Conservation (phyloP, 2,113 vertebrate species). For the Embiotoca jacksoni region DNA sequence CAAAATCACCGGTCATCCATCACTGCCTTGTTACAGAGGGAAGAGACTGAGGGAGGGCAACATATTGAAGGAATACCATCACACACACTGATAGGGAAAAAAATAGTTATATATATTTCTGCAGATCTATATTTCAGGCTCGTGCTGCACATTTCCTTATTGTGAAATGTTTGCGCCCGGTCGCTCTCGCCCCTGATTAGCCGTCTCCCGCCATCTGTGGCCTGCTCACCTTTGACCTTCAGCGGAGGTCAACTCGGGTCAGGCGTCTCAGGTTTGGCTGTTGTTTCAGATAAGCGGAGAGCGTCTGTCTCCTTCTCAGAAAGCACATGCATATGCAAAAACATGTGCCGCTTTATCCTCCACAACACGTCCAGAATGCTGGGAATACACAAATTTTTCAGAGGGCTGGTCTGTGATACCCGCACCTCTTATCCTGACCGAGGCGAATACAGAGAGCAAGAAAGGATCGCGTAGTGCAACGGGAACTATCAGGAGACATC, state of each 20-base stretch:
- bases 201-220: conserved; percentile 71
- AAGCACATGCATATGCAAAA: conserved; percentile 28
- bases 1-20: conserved; percentile 74
- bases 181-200: conserved; percentile 27
- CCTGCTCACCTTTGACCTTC: conserved; percentile 73
- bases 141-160: conserved; percentile 27
- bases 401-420: not conserved
- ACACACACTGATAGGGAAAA: conserved; percentile 29
- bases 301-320: conserved; percentile 39
- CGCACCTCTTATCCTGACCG: conserved; percentile 26
- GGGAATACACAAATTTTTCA: conserved; percentile 36
- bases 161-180: conserved; percentile 41
- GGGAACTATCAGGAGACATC: conserved; percentile 64
- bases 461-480: conserved; percentile 37
- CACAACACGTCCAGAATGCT: not conserved
- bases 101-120: conserved; percentile 16
- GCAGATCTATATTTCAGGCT: conserved; percentile 31
- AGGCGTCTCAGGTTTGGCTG: conserved; percentile 62
- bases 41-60: conserved; percentile 17
- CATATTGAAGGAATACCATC: conserved; percentile 64
- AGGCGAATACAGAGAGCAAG: conserved; percentile 41
- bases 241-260: conserved; percentile 60
- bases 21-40: conserved; percentile 70
- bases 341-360: conserved; percentile 17
- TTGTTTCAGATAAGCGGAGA: conserved; percentile 56